Base-by-base conservation (phyloP, 1,140 invertebrate species). In the Ridgeia piscesae region DNA sequence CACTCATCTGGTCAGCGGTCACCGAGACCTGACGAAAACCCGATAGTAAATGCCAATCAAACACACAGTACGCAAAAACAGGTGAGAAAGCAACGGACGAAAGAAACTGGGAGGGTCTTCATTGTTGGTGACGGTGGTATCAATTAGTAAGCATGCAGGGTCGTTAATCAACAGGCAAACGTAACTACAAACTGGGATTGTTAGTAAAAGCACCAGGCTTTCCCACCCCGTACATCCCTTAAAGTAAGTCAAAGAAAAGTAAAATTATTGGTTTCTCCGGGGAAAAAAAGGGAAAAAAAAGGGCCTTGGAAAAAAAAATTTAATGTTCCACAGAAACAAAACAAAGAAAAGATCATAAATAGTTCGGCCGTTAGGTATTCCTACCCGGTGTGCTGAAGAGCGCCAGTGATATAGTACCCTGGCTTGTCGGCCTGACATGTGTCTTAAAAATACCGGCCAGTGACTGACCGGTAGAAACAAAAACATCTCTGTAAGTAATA, bases 261-360 rank as follows among this genome's bases (percentile, higher is more conserved):
- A 90, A 34, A 34, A 2, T 27, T 34, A 14, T 90, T 14, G 35
- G 35, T 35, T 90, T 34, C 17, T 21, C 33, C 33, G 89, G 89
- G 35, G 35, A 90, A 90, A 90, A 90, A 90, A 34, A 90, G 35
- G 33, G 35, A 34, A 90, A 90, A 90, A 90, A 35, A 90, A 34
- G 35, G 35, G 89, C 17, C 34, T 33, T 14, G 89, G 33, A 14
- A 34, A 90, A 90, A 2, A 34, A 90, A 90, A 90, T 90, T 90
- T 90, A 90, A 90, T 90, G 89, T 90, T 90, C 89, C 89, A 90
- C 89, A 21, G 89, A 90, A 90, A 90, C 89, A 90, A 35, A 90
- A 90, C 33, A 34, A 90, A 90, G 35, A 90, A 90, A 90, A 90
- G 35, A 31, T 90, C 35, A 90, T 34, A 34, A 90, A 90, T 90